A percentile compares a stretch with the other conserved stretches of the same genome.
Evolutionary conservation across 2,888 invertebrate genomes (phyloP).

Genomic region (Steinernema scapterisci): DNA sequence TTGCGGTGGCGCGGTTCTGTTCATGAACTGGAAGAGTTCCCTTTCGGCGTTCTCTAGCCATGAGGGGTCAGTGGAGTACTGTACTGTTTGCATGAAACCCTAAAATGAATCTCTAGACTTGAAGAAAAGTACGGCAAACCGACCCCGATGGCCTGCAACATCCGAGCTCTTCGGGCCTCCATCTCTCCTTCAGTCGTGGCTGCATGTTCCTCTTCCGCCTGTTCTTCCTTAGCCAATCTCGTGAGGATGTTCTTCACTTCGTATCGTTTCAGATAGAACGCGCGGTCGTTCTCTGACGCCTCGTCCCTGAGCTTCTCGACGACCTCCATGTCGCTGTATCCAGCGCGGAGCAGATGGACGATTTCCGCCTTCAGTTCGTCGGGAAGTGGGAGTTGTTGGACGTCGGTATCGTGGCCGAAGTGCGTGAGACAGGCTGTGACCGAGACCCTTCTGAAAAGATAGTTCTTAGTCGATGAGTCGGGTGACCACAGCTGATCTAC

Average conservation of each 20-base stretch:
- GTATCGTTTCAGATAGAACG: slow-evolving; percentile 12
- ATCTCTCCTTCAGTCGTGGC: background rate
- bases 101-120: background rate
- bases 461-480: too few relatives aligned
- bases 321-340: background rate
- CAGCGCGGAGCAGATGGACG: background rate
- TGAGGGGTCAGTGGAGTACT: background rate
- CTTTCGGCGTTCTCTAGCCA: background rate
- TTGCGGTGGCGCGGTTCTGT: background rate
- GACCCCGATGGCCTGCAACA: background rate
- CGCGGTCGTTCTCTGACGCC: slow-evolving; percentile 9
- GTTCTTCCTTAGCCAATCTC: background rate
- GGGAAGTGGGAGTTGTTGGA: slow-evolving; percentile 1
- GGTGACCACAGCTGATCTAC: too few relatives aligned
- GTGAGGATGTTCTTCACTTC: slow-evolving; percentile 1
- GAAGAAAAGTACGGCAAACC: background rate
- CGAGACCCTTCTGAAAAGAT: background rate
- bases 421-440: slow-evolving; percentile 3
- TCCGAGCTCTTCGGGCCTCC: background rate
- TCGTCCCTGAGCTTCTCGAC: background rate
- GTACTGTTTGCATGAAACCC: background rate
- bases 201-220: background rate
- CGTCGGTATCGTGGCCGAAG: slow-evolving; percentile 9
- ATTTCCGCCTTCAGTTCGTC: slow-evolving; percentile 9
- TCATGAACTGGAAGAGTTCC: background rate